Evolutionary conservation across 1,140 invertebrate species (phyloP), one percentile per base, ranked within the genome.

Genomic region (Brachionus rubens): DNA sequence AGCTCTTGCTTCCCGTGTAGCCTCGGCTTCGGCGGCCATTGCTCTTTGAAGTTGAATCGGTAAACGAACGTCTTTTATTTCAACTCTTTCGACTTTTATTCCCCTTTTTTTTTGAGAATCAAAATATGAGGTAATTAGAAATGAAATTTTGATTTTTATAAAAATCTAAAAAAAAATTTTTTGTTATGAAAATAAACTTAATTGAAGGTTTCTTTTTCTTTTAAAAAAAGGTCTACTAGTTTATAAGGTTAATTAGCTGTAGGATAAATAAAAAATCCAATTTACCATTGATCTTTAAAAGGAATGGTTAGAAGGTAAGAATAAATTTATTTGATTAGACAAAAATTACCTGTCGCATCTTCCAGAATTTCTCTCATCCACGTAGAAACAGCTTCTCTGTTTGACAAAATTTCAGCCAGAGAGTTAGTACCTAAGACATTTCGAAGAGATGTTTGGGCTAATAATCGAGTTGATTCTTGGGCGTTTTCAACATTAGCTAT

Each of bases 11-110:
- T 83, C 81, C 41, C 82, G 72, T 1, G 80, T 56, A 1, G 82
- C 82, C 76, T 83, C 82, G 1, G 82, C 82, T 65, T 82, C 81
- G 12, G 82, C 82, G 7, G 80, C 82, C 82, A 83, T 82, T 26
- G 82, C 80, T 78, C 80, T 80, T 56, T 81, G 81, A 67, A 81
- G 62, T 77, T 81, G 80, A n/a, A 80, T 77, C 2, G 81, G 81
- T 10, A 81, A 70, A 21, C 80, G 68, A 1, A 80, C 80, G 68
- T 81, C 81, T 43, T 76, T 78, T 3, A 76, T 76, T 76, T 76
- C 72, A 0, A 76, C 72, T 76, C 72, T 41, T 21, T 76, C 72
- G 9, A 76, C 72, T 47, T 54, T 76, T 19, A 76, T 59, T 33
- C 72, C 72, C 72, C 72, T 72, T 65, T 65, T 59, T 16, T 2